Percentiles rank a stretch among this genome's conserved stretches.
Conservation (phyloP, 2,888 invertebrate species). For the Falcaria lacertinaria region DNA sequence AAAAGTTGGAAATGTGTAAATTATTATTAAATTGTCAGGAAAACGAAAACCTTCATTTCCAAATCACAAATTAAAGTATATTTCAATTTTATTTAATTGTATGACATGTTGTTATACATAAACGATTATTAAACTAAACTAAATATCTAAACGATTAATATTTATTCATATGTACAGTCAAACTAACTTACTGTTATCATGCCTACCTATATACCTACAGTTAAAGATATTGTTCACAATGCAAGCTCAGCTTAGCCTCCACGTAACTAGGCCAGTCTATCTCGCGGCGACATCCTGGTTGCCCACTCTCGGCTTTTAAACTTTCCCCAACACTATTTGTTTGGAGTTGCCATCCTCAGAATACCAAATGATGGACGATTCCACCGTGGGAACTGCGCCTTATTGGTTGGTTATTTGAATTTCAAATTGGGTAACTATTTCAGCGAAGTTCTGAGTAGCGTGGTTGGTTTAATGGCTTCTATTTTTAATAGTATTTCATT, state of each 20-base stretch:
- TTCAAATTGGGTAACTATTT: conserved; percentile 37
- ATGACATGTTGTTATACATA: too few relatives aligned
- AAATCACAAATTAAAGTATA: too few relatives aligned
- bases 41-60: too few relatives aligned
- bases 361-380: conserved; percentile 24
- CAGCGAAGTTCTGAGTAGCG: conserved; percentile 2
- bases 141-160: too few relatives aligned
- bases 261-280: conserved; percentile 5
- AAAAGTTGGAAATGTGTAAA: too few relatives aligned
- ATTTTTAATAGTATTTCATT: neutral
- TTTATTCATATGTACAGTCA: too few relatives aligned
- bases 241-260: conserved; percentile 17
- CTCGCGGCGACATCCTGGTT: conserved; percentile 12
- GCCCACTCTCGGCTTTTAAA: conserved; percentile 19
- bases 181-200: too few relatives aligned
- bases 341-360: conserved; percentile 23
- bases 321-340: conserved; percentile 24
- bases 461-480: neutral
- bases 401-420: conserved; percentile 49
- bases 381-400: conserved; percentile 33
- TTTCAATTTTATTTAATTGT: too few relatives aligned
- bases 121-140: too few relatives aligned
- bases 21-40: too few relatives aligned
- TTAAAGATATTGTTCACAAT: conserved; percentile 2
- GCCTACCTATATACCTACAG: too few relatives aligned